Percentiles rank a stretch among this genome's conserved stretches.
phyloP scores from a whole-genome alignment of 2,113 vertebrate genomes.

The Motacilla alba region DNA sequence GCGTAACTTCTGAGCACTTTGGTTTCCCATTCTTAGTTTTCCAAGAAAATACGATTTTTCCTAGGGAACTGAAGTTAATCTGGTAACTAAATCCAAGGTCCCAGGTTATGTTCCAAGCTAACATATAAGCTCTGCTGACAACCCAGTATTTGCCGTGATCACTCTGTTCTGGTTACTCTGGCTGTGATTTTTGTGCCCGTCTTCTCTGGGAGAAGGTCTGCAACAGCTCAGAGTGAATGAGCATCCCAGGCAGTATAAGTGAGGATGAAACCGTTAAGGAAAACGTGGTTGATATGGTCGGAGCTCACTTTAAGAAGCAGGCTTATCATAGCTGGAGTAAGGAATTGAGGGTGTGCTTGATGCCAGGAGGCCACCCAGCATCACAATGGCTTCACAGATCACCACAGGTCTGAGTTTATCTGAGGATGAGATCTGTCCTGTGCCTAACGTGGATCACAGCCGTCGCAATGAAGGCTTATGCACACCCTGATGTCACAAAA shows the following conservation, averaged over 20 bases:
- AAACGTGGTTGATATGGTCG: fast-evolving
- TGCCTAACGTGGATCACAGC: fast-evolving
- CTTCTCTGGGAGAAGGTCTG: background rate
- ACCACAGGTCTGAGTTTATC: background rate
- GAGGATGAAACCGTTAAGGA: background rate
- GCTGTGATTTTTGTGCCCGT: background rate
- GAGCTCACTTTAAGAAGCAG: background rate
- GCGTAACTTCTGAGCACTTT: background rate
- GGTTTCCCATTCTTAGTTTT: background rate
- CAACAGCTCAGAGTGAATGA: background rate
- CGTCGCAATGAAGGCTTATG: background rate
- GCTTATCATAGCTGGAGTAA: background rate
- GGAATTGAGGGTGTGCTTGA: background rate
- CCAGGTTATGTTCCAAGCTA: background rate
- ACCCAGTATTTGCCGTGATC: background rate
- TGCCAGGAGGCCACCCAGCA: background rate
- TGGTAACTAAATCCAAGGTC: background rate
- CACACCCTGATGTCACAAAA: background rate
- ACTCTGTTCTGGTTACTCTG: background rate
- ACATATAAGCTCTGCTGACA: background rate
- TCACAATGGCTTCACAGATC: background rate
- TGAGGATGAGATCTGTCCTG: background rate
- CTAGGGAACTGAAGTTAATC: background rate
- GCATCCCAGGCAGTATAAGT: background rate
- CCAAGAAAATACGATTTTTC: background rate